Evolutionary conservation across 2,797 vertebrate species (phyloP), one percentile per base, ranked within the genome.

Genomic region (Vultur gryphus): DNA sequence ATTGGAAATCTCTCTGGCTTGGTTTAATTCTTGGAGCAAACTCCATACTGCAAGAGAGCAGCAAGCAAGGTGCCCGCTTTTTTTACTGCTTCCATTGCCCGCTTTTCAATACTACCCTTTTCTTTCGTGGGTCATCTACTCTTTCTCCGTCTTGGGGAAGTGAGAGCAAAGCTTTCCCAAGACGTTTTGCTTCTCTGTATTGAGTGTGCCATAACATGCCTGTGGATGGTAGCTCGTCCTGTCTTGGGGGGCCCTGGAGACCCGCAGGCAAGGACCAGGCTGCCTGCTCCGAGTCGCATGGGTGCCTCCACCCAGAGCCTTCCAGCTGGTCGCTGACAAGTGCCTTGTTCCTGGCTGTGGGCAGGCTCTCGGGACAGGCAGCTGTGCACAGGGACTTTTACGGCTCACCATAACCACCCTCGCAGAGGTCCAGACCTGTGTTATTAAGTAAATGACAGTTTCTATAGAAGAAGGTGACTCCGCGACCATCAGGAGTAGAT

Each of bases 361-460:
- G 28, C 52, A 41, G 28, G 49, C 39, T 64, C 21, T 41, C 35
- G 72, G 72, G 25, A 23, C 33, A 10, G 43, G 43, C 35, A 20
- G 25, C 35, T 18, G 16, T 9, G 43, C 11, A 0, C 4, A 31
- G 61, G 66, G 71, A 26, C 21, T 43, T 13, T 1, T 13, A 2
- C 71, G 49, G 55, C 64, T 31, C 41, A 8, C 72, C 72, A 6
- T 17, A 13, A 26, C 54, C 52, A 15, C 23, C 49, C 33, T 57
- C 3, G 12, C 44, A 10, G 11, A 21, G 72, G 16, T 25, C 43
- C 3, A 1, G 23, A 11, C 2, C 4, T 15, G 21, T 25, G 23
- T 33, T 28, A 18, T 13, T 16, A 44, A 18, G 20, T 19, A 20
- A 52, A 20, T 29, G 19, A 12, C 20, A 6, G 37, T 29, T 57